Base-by-base conservation (phyloP, 2,797 vertebrate species). In the Heterohyrax brucei region DNA sequence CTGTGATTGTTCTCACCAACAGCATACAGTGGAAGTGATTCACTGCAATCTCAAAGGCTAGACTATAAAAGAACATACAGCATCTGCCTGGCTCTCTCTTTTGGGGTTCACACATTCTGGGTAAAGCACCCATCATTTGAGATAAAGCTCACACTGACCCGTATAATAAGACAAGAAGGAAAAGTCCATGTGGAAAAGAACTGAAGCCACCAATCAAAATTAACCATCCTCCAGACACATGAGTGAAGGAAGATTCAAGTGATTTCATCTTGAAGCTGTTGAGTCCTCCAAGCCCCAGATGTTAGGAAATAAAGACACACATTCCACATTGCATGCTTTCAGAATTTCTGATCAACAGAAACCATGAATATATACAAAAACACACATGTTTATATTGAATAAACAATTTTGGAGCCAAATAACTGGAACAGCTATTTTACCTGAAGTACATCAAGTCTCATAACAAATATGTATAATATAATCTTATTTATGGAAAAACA, bases 341-440 rank as follows among this genome's bases (percentile, higher is more conserved):
- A 14, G 53, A 56, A 56, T 13, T 56, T 16, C 12, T 56, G 53
- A 19, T 59, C n/a, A n/a, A 68, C 0, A 10, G 6, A 68, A 77
- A 68, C 22, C 24, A 56, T 14, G 28, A 96, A 77, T 30, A 78
- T 78, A 61, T 16, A 56, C 18, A 73, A 56, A 92, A 91, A 78
- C 78, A 7, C 9, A 18, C 87, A 5, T 39, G 80, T 64, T 82
- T 50, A 70, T 80, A 53, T 84, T 22, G 4, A 5, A 0, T 44
- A 80, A 80, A 77, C 80, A 87, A 53, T 26, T 75, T 14, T 64
- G 14, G 10, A 62, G 21, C 26, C 48, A 90, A 93, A 46, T 22
- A 91, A 80, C 70, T 78, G 10, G 8, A 95, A 81, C 21, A 62
- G 53, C 59, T 70, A 80, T 30, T 84, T 89, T 77, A 80, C 1